phyloP scores from a whole-genome alignment of 2,797 vertebrate genomes.

The Enteromius anoplus region DNA sequence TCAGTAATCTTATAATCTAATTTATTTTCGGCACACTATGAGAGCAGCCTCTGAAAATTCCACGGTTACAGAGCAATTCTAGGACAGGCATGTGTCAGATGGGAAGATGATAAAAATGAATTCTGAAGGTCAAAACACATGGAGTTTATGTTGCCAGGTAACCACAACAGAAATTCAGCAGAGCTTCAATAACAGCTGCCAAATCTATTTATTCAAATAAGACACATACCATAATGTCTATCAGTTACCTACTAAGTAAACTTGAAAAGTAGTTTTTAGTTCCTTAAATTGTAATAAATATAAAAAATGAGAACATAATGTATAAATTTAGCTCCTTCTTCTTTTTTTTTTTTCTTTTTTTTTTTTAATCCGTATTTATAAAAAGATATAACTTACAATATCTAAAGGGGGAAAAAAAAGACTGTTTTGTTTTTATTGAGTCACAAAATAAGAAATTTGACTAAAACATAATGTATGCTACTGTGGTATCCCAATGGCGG shows the following conservation, averaged over 20 bases:
- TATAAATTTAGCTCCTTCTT: background rate
- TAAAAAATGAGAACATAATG: background rate
- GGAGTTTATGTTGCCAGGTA: conserved; percentile 50
- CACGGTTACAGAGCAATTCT: background rate
- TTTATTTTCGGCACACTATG: conserved; percentile 18
- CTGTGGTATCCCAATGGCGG: conserved; percentile 48
- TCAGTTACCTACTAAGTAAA: background rate
- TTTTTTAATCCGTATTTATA: background rate
- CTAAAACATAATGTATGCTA: background rate
- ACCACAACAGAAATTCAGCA: conserved; percentile 48
- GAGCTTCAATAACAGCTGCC: conserved; percentile 12
- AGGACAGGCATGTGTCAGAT: conserved; percentile 24
- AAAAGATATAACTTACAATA: background rate
- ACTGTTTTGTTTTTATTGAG: background rate
- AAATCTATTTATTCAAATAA: background rate
- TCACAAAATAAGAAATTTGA: background rate
- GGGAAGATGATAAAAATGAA: conserved; percentile 48
- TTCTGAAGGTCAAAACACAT: conserved; percentile 50
- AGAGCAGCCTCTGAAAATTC: conserved; percentile 36
- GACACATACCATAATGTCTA: background rate
- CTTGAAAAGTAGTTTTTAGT: background rate
- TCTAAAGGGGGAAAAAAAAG: background rate
- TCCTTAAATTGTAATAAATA: background rate
- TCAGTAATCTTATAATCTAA: conserved; percentile 5
- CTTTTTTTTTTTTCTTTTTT: background rate